These are phyloP conservation scores for Stegastes partitus DNA, from an alignment of 2,113 vertebrate genomes.

Conservation along the genomic window DNA sequence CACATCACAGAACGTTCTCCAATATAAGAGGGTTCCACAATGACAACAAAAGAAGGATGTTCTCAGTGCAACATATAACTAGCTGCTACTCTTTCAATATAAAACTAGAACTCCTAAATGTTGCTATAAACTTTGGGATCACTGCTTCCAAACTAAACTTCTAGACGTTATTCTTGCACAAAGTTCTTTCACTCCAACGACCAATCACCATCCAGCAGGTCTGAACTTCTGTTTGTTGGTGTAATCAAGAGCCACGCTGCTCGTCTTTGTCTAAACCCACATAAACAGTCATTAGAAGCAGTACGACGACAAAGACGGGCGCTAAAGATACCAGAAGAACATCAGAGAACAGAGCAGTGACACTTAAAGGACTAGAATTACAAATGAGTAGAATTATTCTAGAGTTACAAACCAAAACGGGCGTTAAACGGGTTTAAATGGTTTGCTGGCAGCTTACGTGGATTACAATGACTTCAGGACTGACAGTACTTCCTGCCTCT, in stretches of 20 bases:
- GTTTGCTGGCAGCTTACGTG: not conserved
- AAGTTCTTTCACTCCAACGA: not conserved
- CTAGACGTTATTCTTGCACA: not conserved
- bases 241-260: not conserved
- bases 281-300: slow-evolving; percentile 44
- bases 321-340: not conserved
- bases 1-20: too few relatives aligned
- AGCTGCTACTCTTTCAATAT: too few relatives aligned
- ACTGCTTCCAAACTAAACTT: too few relatives aligned
- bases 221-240: not conserved
- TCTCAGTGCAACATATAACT: too few relatives aligned
- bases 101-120: too few relatives aligned
- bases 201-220: not conserved
- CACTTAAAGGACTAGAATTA: slow-evolving; percentile 5
- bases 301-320: not conserved
- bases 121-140: too few relatives aligned
- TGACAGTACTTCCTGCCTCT: not conserved
- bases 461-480: not conserved
- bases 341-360: not conserved
- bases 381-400: slow-evolving; percentile 23
- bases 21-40: too few relatives aligned
- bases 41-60: too few relatives aligned
- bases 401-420: not conserved
- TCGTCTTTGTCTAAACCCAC: not conserved
- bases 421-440: not conserved